Conservation (phyloP, 1,140 invertebrate species). For the Akabosia matsudoensis region DNA sequence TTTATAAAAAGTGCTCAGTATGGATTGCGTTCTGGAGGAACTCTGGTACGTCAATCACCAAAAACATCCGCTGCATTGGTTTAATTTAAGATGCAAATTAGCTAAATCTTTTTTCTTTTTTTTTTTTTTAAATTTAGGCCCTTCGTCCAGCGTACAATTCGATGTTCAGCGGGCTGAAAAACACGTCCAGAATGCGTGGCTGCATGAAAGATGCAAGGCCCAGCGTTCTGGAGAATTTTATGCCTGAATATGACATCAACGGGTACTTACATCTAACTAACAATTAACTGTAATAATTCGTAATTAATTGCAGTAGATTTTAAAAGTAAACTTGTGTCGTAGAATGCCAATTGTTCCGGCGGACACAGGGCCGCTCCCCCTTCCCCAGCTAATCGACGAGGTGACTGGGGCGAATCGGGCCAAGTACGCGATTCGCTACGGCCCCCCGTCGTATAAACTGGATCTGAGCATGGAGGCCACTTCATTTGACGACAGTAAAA, state of each 20-base stretch:
- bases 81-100: too few species aligned
- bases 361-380: slow-evolving; percentile 26
- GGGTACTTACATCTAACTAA: slow-evolving; percentile 34
- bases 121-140: too few species aligned
- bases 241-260: slow-evolving; percentile 29
- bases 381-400: slow-evolving; percentile 4
- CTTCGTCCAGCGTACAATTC: slow-evolving; percentile 57
- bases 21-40: slow-evolving; percentile 26
- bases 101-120: too few species aligned
- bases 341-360: slow-evolving; percentile 26
- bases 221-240: slow-evolving; percentile 29
- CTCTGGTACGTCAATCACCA: too few species aligned
- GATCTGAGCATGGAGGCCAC: background rate
- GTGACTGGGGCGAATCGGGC: slow-evolving; percentile 39
- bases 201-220: slow-evolving; percentile 25
- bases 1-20: slow-evolving; percentile 33
- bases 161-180: slow-evolving; percentile 58
- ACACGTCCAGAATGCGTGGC: slow-evolving; percentile 48
- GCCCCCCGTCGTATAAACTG: background rate
- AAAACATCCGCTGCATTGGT: too few species aligned
- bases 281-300: background rate
- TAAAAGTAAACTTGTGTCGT: background rate
- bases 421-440: slow-evolving; percentile 29
- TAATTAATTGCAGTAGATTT: background rate
- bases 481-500: background rate